Evolutionary conservation across 2,888 invertebrate genomes (phyloP), one percentile per base, ranked within the genome.

Genomic region (Netelia virgata): DNA sequence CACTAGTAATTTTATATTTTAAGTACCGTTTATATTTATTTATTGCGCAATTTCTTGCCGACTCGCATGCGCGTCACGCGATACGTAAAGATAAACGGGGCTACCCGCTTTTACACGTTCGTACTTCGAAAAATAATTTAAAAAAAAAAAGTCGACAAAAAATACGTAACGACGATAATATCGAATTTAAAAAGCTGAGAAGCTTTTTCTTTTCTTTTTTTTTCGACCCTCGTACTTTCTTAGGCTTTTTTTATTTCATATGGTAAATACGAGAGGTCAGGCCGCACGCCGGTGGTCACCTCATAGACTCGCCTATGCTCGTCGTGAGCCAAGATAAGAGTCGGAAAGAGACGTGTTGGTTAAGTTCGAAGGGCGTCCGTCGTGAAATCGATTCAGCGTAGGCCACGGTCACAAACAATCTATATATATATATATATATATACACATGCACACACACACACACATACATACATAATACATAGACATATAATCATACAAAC

Each of bases 371-470:
- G 88, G 87, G 86, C 78, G 73, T 76, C 84, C 79, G 84, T 85
- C 63, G 81, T 82, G n/a, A 85, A 88, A 90, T 90, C 88, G 88
- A 90, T 90, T 87, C 82, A 63, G 79, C 82, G 76, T 82, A 85
- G 87, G 86, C 86, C 87, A 86, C 78, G 87, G 86, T 84, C 84
- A 86, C 83, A 64, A 61, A 77, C 66, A 57, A 63, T 36, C 41
- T 41, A 77, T 14, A 28, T 68, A 50, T 47, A 55, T 75, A 11
- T 59, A 69, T 74, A 72, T 74, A 59, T 69, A 47, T 36, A 50
- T 11, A 47, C 14, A 47, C 3, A 36, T 1, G 14, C 47, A 50
- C 68, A 61, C 63, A 43, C 47, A 20, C 23, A 41, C 28, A 36
- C 20, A 61, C 28, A 28, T 55, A n/a, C 14, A 43, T 28, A 41